Conservation (phyloP, 35 echinoderm and acorn worm genomes). For the Ophioderma brevispina region DNA sequence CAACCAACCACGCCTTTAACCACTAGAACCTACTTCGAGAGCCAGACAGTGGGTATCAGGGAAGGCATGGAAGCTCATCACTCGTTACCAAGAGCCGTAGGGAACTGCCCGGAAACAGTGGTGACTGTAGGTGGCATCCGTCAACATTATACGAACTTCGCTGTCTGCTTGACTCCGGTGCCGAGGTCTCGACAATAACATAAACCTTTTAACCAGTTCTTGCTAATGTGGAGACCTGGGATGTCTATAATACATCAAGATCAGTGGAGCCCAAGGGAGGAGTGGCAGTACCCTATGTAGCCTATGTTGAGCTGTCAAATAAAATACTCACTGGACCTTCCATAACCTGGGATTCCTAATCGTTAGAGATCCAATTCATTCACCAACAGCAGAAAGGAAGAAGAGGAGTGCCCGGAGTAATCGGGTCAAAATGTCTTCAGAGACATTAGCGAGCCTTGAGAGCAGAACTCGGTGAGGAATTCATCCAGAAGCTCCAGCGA, state of each 20-base stretch:
- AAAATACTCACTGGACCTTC: conserved; percentile 17
- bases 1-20: too few relatives aligned
- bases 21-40: too few relatives aligned
- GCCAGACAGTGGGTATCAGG: too few relatives aligned
- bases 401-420: conserved; percentile 33
- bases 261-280: conserved; percentile 29
- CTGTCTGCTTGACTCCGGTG: too few relatives aligned
- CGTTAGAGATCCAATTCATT: conserved; percentile 35
- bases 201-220: conserved; percentile 29
- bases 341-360: conserved; percentile 20
- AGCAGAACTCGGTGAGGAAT: neutral
- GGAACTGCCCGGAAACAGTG: too few relatives aligned
- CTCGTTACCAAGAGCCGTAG: too few relatives aligned
- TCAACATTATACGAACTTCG: too few relatives aligned
- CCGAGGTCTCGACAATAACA: too few relatives aligned
- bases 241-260: conserved; percentile 29
- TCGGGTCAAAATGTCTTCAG: conserved; percentile 8
- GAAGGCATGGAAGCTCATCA: too few relatives aligned
- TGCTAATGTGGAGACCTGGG: conserved; percentile 11
- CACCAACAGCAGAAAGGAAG: conserved; percentile 5
- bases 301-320: conserved; percentile 36
- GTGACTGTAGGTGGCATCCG: too few relatives aligned
- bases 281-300: conserved; percentile 29
- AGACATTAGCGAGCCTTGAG: neutral
- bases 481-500: too few relatives aligned